Base-by-base conservation (phyloP, 1,140 invertebrate genomes). In the Papilio dardanus region DNA sequence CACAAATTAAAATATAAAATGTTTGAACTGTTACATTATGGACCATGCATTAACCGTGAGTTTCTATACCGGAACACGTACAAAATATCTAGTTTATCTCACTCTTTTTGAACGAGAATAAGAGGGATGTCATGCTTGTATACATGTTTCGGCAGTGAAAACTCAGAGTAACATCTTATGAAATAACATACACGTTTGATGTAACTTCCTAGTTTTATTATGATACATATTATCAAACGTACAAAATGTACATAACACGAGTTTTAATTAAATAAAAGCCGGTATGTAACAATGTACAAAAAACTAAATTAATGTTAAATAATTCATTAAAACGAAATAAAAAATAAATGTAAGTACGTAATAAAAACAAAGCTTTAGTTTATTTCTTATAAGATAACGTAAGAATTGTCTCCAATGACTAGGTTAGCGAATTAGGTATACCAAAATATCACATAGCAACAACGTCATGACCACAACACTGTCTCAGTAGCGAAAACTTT, bases 1-100 rank as follows among this genome's bases (percentile, higher is more conserved):
- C 87, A 90, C 87, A 86, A 86, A 81, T 88, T 54, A 54, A 54
- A 86, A 86, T 82, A 83, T 84, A 85, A 81, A 83, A 77, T 78
- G 68, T 83, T 84, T 77, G 76, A 76, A 69, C 77, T 84, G 79
- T 86, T 87, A 88, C 78, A 77, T 79, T 79, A 82, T 83, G 83
- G 80, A 83, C 79, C 82, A 85, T 88, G 83, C 77, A 83, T 76
- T 82, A 79, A 46, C 42, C 42, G 42, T 19, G 42, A 46, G 19
- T n/a, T 19, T 46, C 42, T 4, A 6, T 19, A 6, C 4, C 16
- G 2, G 16, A n/a, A 46, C 42, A 46, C 16, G 42, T 46, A 46
- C 16, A 46, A 42, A 40, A 46, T 10, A 46, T 16, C 16, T 46
- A 19, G 35, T 37, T n/a, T 7, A 6, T 19, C 16, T 5, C 4